A percentile compares a stretch with the other conserved stretches of the same genome.
These are phyloP conservation scores for Lasioglossum villosulum DNA, from an alignment of 2,888 invertebrate genomes.

Conservation along the genomic window DNA sequence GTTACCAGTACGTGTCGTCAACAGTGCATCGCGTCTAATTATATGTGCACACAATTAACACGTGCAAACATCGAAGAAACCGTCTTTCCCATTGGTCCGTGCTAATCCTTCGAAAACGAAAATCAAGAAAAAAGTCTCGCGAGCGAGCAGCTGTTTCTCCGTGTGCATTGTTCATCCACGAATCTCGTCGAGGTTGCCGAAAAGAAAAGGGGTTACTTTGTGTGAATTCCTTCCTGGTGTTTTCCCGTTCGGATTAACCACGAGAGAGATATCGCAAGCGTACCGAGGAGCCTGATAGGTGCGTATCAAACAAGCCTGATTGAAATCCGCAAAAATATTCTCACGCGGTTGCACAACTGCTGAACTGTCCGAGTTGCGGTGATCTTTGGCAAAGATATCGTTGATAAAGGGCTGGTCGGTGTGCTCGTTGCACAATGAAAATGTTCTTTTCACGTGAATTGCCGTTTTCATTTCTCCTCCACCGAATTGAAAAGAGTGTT, in stretches of 20 bases:
- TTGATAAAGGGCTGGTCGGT: background rate
- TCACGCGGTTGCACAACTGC: background rate
- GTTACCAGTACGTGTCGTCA: conserved; percentile 53
- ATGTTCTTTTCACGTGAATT: background rate
- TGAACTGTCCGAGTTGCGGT: background rate
- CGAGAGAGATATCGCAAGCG: conserved; percentile 21
- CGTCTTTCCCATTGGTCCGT: background rate
- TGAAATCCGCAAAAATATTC: background rate
- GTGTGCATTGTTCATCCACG: conserved; percentile 42
- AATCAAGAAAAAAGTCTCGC: background rate
- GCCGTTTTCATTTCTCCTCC: background rate
- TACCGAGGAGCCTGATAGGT: conserved; percentile 39
- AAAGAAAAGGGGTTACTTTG: conserved; percentile 13
- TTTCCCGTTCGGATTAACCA: conserved; percentile 48
- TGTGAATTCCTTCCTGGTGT: conserved; percentile 40
- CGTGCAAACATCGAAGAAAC: conserved; percentile 2
- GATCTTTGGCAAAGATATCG: background rate
- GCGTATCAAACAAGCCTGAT: conserved; percentile 14
- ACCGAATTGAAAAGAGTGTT: background rate
- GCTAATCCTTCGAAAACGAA: background rate
- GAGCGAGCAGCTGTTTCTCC: conserved; percentile 36
- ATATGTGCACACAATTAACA: background rate
- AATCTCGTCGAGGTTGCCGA: conserved; percentile 8
- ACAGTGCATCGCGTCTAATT: conserved; percentile 43
- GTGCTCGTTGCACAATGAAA: background rate